Evolutionary conservation across 2,797 vertebrate species (phyloP), one percentile per base, ranked within the genome.

Genomic region (Cyprinella venusta): DNA sequence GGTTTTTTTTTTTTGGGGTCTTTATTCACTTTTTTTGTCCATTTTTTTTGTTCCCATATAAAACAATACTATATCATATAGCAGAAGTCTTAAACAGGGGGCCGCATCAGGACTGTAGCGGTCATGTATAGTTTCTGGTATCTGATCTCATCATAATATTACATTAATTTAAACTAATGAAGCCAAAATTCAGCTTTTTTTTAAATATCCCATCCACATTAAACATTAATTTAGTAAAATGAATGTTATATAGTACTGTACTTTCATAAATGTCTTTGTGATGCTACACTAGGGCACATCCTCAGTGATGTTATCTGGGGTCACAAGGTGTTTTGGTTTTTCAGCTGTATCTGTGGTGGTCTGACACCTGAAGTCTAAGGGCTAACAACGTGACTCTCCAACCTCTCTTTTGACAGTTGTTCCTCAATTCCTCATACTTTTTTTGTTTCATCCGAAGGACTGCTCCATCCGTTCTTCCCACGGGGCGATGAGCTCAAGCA

Each of bases 1-100:
- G 19, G 19, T 18, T 3, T 65, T 76, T 8, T 59, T 36, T 1
- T 36, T 30, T 30, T 30, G 26, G 3, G 30, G 30, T 72, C 19
- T 82, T 67, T 18, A n/a, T 21, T 77, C 5, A 63, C 33, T 26
- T 54, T 38, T 38, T 72, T 70, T 38, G 42, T 24, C 69, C 59
- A 65, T 16, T 38, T n/a, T 30, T 30, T 30, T 30, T 64, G n/a
- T 33, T 65, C 76, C 33, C 5, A 24, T 36, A 68, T 50, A 8
- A 86, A 48, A 30, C 0, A 64, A 77, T 64, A 45, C 9, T 48
- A 5, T 48, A 48, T 48, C 59, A 77, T 45, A 63, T 42, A 19
- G 21, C 24, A 19, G 26, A 30, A 1, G 10, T 54, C 19, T 74
- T 74, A 50, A 38, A n/a, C 3, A n/a, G 71, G 50, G 21, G 1